Evolutionary conservation across 1,140 invertebrate species (phyloP).

Genomic region (Arion vulgaris): DNA sequence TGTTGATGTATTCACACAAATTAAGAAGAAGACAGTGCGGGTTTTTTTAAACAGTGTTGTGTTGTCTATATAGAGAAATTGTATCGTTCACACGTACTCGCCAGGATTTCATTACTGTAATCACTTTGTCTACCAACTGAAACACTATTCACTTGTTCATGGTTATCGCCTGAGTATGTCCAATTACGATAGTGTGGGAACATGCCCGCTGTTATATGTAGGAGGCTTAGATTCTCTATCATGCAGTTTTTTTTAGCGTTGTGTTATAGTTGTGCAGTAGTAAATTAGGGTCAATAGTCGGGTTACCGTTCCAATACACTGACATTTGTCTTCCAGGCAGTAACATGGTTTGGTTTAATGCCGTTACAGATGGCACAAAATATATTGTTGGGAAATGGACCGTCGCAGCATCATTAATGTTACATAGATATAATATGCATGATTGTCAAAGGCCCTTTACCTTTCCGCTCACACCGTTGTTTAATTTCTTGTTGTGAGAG

Average conservation of each 20-base stretch:
- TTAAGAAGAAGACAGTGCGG: background rate
- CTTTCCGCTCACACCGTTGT: background rate
- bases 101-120: background rate
- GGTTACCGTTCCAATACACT: background rate
- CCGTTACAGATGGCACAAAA: too few species aligned
- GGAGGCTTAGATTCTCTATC: too few species aligned
- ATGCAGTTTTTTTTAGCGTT: background rate
- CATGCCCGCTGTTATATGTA: too few species aligned
- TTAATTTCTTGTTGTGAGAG: too few species aligned
- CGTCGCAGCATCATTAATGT: too few species aligned
- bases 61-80: background rate
- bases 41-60: background rate
- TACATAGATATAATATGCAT: background rate
- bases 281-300: background rate
- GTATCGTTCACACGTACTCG: background rate
- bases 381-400: slow-evolving; percentile 25
- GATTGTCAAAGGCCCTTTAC: background rate
- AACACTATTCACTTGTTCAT: too few species aligned
- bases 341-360: too few species aligned
- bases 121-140: too few species aligned
- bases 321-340: too few species aligned
- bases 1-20: too few species aligned
- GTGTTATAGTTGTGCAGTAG: background rate
- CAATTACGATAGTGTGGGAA: too few species aligned
- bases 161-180: background rate